These are phyloP conservation scores for Scaptomyza cyrtandrae DNA, from an alignment of 2,888 invertebrate species.

Conservation along the genomic window DNA sequence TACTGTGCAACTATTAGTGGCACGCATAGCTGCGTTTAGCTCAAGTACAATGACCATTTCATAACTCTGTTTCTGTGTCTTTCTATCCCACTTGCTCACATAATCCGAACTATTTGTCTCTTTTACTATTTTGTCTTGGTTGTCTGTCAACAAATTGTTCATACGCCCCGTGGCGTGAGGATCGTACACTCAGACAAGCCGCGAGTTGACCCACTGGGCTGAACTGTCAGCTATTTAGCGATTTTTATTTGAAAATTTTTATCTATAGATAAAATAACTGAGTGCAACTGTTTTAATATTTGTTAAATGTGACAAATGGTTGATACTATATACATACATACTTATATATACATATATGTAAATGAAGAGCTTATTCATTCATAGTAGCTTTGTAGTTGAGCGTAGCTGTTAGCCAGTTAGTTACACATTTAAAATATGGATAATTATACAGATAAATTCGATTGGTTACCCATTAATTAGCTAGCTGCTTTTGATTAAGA, in stretches of 20 bases:
- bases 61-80: slow-evolving; percentile 2
- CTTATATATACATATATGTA: not conserved
- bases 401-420: not conserved
- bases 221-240: slow-evolving; percentile 1
- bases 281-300: slow-evolving; percentile 12
- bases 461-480: slow-evolving; percentile 2
- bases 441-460: not conserved
- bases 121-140: slow-evolving; percentile 23
- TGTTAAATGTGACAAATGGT: not conserved
- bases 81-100: not conserved
- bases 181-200: slow-evolving; percentile 19
- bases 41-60: slow-evolving; percentile 20
- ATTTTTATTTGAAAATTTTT: slow-evolving; percentile 1
- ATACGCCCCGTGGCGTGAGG: slow-evolving; percentile 62
- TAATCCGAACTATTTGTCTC: slow-evolving; percentile 6
- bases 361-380: slow-evolving; percentile 1
- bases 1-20: slow-evolving; percentile 58
- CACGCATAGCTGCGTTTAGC: slow-evolving; percentile 30
- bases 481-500: not conserved
- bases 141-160: slow-evolving; percentile 57
- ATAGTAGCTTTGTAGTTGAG: not conserved
- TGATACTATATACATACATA: not conserved
- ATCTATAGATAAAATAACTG: slow-evolving; percentile 13
- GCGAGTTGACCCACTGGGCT: slow-evolving; percentile 56
- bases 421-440: not conserved